Base-by-base conservation (phyloP, 1,140 invertebrate genomes). In the Diorhabda elongata region DNA sequence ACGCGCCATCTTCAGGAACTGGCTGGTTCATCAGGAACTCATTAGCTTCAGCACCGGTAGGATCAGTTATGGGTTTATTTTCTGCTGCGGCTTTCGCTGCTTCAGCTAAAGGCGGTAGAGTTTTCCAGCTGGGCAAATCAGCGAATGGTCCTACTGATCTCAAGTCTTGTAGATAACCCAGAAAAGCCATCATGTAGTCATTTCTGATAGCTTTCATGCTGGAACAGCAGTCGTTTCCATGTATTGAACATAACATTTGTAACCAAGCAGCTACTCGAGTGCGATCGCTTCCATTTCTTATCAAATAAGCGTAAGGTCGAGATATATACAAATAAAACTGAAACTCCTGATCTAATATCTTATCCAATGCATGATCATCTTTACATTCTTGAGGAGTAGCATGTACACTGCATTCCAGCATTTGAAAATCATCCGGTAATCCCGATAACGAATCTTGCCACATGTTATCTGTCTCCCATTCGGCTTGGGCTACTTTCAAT, bases 101-200 rank as follows among this genome's bases (percentile, higher is more conserved):
- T 69, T 82, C 80, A 3, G 76, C 73, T 60, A 83, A 72, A 26
- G 81, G 78, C 62, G 73, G 74, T 63, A 84, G 74, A 42, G 72
- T 73, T 42, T 76, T 78, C 69, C 75, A 76, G 4, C 79, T 77
- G 3, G 82, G 82, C 67, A 79, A 79, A 57, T 83, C 79, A n/a
- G 75, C 74, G 66, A 83, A 84, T 2, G 82, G 82, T 52, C 83
- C 82, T 11, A 77, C 77, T 2, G 79, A 67, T 61, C 78, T 61
- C 42, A 80, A 69, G 64, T 80, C 76, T 41, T 76, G 73, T 42
- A 80, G 45, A 64, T 78, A 80, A 76, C 82, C 81, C 45, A 82
- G 44, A 5, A 84, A 65, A 3, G 80, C 79, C 76, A 82, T 82
- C 65, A 83, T 83, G 66, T 84, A 84, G 72, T 84, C 83, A 66